phyloP scores from a whole-genome alignment of 1,140 invertebrate genomes.

The Dendrolimus kikuchii region DNA sequence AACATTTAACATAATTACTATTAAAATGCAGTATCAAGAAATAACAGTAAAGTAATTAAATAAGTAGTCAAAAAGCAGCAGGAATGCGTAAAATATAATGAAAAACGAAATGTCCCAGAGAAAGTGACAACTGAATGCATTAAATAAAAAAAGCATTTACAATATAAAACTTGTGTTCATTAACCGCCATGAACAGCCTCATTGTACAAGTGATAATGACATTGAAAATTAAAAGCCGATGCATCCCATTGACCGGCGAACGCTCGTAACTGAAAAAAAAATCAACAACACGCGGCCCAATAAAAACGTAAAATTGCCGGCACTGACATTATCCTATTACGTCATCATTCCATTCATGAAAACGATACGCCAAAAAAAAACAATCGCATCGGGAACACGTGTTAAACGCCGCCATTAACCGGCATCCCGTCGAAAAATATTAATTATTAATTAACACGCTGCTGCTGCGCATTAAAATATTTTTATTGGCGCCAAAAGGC shows the following conservation, averaged over 20 bases:
- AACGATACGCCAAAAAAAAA: conserved; percentile 57
- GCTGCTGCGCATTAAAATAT: conserved; percentile 64
- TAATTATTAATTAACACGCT: conserved; percentile 69
- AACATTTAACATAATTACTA: too few relatives aligned
- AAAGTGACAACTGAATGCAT: too few relatives aligned
- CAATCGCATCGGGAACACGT: conserved; percentile 62
- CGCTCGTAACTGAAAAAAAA: conserved; percentile 57
- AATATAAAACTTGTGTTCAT: background rate
- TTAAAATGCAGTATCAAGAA: too few relatives aligned
- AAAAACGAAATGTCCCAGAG: too few relatives aligned
- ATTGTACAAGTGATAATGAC: conserved; percentile 71
- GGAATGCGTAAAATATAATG: too few relatives aligned
- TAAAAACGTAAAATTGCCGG: conserved; percentile 69
- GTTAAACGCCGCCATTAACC: conserved; percentile 61
- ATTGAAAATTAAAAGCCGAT: conserved; percentile 69
- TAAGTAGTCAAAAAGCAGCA: too few relatives aligned
- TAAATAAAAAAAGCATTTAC: conserved; percentile 1
- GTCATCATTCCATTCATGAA: conserved; percentile 70
- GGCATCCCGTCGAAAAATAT: conserved; percentile 59
- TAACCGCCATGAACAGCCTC: conserved; percentile 23
- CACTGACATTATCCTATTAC: conserved; percentile 70
- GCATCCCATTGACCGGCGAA: conserved; percentile 62
- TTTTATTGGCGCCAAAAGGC: conserved; percentile 66
- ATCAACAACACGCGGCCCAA: conserved; percentile 59
- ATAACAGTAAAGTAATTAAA: too few relatives aligned